phyloP scores from a whole-genome alignment of 2,113 vertebrate genomes.

The Anoplopoma fimbria region DNA sequence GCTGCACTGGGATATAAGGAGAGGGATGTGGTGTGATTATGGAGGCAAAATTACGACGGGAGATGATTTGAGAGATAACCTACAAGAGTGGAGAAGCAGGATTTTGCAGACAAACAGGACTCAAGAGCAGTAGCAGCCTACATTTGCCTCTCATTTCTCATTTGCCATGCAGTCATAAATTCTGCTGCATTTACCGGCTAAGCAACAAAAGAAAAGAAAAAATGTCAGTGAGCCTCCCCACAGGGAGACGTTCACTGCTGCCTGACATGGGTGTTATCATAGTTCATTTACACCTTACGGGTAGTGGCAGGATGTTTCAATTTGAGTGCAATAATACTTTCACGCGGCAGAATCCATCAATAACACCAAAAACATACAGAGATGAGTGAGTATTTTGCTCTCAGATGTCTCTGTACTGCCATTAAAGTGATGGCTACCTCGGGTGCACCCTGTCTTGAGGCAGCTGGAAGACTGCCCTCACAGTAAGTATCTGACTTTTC shows the following conservation, averaged over 20 bases:
- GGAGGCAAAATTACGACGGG: conserved; percentile 7
- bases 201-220: conserved; percentile 1
- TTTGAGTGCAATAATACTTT: conserved; percentile 49
- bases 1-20: neutral
- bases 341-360: conserved; percentile 21
- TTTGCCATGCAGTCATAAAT: conserved; percentile 44
- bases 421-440: conserved; percentile 17
- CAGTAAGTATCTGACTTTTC: neutral
- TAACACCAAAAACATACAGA: conserved; percentile 18
- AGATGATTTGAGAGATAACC: conserved; percentile 24
- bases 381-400: conserved; percentile 21
- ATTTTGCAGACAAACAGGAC: conserved; percentile 31
- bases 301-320: conserved; percentile 54
- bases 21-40: conserved; percentile 17
- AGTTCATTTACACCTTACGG: conserved; percentile 61
- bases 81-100: conserved; percentile 13
- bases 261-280: conserved; percentile 58
- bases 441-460: neutral
- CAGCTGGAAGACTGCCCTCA: neutral
- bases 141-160: conserved; percentile 40
- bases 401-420: neutral
- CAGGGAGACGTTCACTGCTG: conserved; percentile 28
- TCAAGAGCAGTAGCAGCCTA: neutral
- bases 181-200: conserved; percentile 20
- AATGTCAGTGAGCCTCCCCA: conserved; percentile 7